These are phyloP conservation scores for Bettongia penicillata DNA, from an alignment of 2,113 vertebrate species.

Conservation along the genomic window DNA sequence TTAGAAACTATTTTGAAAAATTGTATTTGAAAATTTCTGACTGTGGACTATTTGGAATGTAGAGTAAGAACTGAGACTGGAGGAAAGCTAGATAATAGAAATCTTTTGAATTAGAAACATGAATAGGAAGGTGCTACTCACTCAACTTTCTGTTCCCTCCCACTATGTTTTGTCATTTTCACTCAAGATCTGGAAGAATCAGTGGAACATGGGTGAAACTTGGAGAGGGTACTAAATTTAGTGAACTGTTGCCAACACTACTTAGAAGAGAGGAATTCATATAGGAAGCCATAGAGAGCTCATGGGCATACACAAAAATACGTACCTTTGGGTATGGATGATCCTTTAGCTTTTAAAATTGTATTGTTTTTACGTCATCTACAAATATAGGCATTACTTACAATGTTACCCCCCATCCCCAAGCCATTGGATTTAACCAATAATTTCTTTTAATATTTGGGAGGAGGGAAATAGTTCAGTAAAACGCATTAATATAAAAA, in stretches of 20 bases:
- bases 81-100: not conserved
- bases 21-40: not conserved
- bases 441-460: not conserved
- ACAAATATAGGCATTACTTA: not conserved
- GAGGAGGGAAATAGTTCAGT: not conserved
- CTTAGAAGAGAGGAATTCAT: not conserved
- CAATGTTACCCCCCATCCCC: not conserved
- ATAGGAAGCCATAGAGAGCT: not conserved
- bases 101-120: not conserved
- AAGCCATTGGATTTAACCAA: not conserved
- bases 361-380: not conserved
- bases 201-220: not conserved
- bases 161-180: not conserved
- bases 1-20: slow-evolving; percentile 7
- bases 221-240: not conserved
- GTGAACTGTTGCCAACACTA: not conserved
- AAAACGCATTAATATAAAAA: not conserved
- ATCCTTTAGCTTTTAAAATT: not conserved
- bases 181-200: not conserved
- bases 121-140: not conserved
- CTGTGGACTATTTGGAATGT: not conserved
- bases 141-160: not conserved
- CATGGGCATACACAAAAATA: not conserved
- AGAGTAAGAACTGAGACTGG: not conserved
- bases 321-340: not conserved